phyloP scores from a whole-genome alignment of 2,113 vertebrate species.

The Gallinago paraguaiae region DNA sequence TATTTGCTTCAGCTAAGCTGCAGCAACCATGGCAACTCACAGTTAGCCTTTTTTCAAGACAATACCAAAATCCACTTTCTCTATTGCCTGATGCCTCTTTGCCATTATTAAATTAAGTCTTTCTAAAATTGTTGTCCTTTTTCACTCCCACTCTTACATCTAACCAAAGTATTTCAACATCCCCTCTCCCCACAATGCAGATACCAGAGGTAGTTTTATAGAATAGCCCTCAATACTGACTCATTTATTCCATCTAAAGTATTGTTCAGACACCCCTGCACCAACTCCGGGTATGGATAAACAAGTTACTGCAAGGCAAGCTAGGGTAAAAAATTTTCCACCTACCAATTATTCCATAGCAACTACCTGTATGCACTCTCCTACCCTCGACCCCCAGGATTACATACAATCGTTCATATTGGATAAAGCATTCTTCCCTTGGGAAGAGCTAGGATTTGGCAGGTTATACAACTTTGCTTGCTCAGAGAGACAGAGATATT shows the following conservation, averaged over 20 bases:
- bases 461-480: not conserved
- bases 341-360: not conserved
- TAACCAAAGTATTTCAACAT: not conserved
- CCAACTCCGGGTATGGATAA: not conserved
- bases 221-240: not conserved
- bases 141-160: not conserved
- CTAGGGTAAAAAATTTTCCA: not conserved
- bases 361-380: not conserved
- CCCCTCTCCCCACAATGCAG: not conserved
- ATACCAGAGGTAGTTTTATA: not conserved
- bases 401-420: not conserved
- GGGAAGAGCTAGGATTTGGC: not conserved
- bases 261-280: not conserved
- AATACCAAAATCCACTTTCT: not conserved
- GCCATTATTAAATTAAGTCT: not conserved
- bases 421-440: not conserved
- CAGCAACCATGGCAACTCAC: slow-evolving; percentile 32
- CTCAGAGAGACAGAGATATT: not conserved
- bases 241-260: not conserved
- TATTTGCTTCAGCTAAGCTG: slow-evolving; percentile 2
- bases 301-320: not conserved
- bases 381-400: not conserved
- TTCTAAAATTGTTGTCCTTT: not conserved
- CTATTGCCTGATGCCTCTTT: not conserved
- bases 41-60: not conserved